Conservation (phyloP, 2,113 vertebrate genomes). For the Corynorhinus townsendii region DNA sequence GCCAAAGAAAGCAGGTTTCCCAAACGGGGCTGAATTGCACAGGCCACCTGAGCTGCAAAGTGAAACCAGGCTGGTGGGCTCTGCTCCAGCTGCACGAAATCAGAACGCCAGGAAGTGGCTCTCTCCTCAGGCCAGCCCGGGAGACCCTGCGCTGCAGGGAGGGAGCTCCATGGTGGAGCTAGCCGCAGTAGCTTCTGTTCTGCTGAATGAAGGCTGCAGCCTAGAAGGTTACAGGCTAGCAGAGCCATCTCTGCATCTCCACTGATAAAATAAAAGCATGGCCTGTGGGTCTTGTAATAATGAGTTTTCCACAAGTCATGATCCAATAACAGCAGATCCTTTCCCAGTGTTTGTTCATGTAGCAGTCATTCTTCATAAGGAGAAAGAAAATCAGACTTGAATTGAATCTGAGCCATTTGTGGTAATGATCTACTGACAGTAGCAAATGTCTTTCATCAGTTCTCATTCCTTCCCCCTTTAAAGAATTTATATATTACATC, state of each 20-base stretch:
- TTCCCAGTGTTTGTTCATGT: neutral
- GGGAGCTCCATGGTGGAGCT: no score
- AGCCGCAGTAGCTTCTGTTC: neutral
- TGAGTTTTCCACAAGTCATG: slow-evolving; percentile 4
- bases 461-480: neutral
- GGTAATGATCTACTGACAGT: neutral
- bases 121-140: neutral
- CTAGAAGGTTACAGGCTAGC: neutral
- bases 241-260: neutral
- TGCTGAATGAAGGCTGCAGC: neutral
- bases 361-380: neutral
- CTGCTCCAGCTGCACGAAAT: neutral
- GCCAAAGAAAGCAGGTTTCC: slow-evolving; percentile 29
- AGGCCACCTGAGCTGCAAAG: neutral
- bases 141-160: neutral
- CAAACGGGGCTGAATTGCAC: neutral
- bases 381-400: neutral
- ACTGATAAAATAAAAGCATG: neutral
- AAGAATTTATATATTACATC: neutral
- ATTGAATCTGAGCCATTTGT: neutral
- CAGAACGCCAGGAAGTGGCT: neutral
- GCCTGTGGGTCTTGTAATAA: neutral
- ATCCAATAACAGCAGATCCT: neutral
- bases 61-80: neutral
- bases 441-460: neutral